Base-by-base conservation (phyloP, 2,888 invertebrate genomes). In the Argyresthia goedartella region DNA sequence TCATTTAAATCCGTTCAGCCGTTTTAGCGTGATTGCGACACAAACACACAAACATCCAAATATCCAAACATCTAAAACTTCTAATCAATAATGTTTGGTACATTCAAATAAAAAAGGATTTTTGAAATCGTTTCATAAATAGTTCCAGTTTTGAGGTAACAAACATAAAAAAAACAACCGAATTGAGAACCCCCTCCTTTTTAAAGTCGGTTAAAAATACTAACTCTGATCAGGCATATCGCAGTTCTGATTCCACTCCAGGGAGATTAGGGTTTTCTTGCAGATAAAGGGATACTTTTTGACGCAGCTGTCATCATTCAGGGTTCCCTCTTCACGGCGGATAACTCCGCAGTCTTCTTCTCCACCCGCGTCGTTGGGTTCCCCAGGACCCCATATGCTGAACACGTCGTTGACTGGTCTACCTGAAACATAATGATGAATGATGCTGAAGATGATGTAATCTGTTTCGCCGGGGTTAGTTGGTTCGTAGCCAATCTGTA, bases 161-260 rank as follows among this genome's bases (percentile, higher is more conserved):
- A 25, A 2, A 25, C 25, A 25, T 25, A 4, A 25, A 25, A 25
- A 25, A 25, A 4, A 25, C 25, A 25, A 25, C 25, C 25, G 25
- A 25, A 25, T 25, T 4, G 25, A 25, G 25, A 6, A 25, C 6
- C 25, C 25, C 6, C 25, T 6, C 6, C 6, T 25, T 25, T 25
- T 25, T 2, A 25, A 25, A 6, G 25, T 6, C 25, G 25, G 25
- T 25, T 25, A 25, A 25, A 25, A 25, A 25, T 25, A 54, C 54
- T 57, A 55, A 81, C 82, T 69, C 51, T 52, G 53, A 61, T 76
- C 63, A 0, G 80, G 75, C 49, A 75, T 63, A 49, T 76, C 64
- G 55, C 82, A 82, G 0, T 57, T 48, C 0, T 54, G 49, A 43
- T 81, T 80, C 82, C 81, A 84, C 8, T 75, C 62, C 8, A 82